Percentiles rank a stretch among this genome's conserved stretches.
Evolutionary conservation across 23 tunicate species (phyloP).

Genomic region (Styela clava): DNA sequence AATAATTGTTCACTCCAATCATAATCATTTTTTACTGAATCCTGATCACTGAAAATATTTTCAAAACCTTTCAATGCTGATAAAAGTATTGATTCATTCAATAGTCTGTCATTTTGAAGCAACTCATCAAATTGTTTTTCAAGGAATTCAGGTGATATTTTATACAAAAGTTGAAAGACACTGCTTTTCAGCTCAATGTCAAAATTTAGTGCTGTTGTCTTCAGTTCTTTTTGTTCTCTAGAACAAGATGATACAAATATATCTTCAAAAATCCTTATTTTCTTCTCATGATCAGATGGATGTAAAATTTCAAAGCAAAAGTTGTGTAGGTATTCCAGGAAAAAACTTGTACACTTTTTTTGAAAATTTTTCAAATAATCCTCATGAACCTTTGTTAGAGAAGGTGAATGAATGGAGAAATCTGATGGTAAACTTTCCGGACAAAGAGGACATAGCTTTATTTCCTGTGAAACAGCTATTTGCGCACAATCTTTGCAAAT

Average conservation of each 20-base stretch:
- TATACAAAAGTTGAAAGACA: neutral
- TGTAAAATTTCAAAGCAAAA: conserved; percentile 41
- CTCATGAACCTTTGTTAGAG: conserved; percentile 14
- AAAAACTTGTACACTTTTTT: conserved; percentile 55
- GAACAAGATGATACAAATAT: neutral
- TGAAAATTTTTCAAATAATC: conserved; percentile 30
- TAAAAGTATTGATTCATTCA: neutral
- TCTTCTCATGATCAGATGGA: neutral
- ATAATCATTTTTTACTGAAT: neutral
- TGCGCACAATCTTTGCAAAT: conserved; percentile 31
- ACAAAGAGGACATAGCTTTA: neutral
- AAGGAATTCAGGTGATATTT: neutral
- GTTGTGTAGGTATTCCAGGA: conserved; percentile 53
- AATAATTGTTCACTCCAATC: neutral
- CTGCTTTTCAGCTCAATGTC: neutral
- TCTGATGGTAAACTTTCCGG: conserved; percentile 1
- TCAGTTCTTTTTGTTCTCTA: neutral
- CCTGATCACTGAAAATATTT: neutral
- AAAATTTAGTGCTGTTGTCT: neutral
- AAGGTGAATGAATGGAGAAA: conserved; percentile 10
- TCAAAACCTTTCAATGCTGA: neutral
- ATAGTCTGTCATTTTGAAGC: neutral
- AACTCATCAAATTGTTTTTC: neutral
- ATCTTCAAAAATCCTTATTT: neutral
- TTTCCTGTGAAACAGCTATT: neutral